A percentile compares a stretch with the other conserved stretches of the same genome.
These are phyloP conservation scores for Ceratotherium simum DNA, from an alignment of 2,113 vertebrate genomes.

Conservation along the genomic window DNA sequence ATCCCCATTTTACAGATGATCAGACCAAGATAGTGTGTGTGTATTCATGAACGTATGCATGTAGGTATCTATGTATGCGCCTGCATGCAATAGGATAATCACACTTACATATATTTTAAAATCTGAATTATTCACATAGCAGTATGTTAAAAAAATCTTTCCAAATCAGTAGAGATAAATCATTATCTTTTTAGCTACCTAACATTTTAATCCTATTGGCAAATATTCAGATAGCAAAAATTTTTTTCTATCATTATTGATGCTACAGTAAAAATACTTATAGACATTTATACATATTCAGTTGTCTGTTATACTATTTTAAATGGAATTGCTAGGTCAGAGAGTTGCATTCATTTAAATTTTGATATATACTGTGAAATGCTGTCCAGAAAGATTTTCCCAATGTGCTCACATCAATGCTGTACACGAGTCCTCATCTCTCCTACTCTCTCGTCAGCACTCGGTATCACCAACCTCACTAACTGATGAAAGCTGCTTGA, in stretches of 20 bases:
- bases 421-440: background rate
- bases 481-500: background rate
- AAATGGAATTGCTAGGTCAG: background rate
- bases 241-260: background rate
- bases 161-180: background rate
- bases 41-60: background rate
- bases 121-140: background rate
- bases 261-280: background rate
- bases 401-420: background rate
- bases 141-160: background rate
- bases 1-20: background rate
- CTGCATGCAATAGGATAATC: background rate
- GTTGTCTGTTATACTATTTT: background rate
- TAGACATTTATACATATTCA: background rate
- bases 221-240: background rate
- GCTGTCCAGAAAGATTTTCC: background rate
- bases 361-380: background rate
- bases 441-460: background rate
- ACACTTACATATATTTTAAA: background rate
- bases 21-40: background rate
- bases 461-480: background rate
- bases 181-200: background rate
- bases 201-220: background rate
- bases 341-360: background rate
- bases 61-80: background rate